Conservation (phyloP, 2,888 invertebrate species). For the Psylliodes chrysocephalus region DNA sequence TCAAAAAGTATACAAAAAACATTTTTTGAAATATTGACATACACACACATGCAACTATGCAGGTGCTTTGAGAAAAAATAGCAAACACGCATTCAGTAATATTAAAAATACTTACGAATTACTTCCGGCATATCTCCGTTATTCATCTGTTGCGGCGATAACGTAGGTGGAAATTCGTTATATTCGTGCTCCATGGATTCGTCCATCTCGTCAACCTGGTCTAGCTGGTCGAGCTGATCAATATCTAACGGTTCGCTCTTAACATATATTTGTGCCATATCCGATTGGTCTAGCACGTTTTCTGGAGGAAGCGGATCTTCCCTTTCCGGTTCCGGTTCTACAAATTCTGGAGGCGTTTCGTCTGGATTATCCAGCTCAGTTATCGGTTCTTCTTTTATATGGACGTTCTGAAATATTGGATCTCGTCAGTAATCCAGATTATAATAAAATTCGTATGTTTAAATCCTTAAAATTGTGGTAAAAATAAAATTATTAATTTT, state of each 20-base stretch:
- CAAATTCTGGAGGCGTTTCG: neutral
- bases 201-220: too few species aligned
- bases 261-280: slow-evolving; percentile 20
- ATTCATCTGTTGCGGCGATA: slow-evolving; percentile 36
- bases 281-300: neutral
- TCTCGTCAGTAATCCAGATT: too few species aligned
- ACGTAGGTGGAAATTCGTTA: slow-evolving; percentile 53
- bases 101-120: neutral
- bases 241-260: slow-evolving; percentile 38
- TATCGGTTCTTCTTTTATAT: slow-evolving; percentile 58
- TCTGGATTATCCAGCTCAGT: slow-evolving; percentile 33
- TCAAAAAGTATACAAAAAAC: too few species aligned
- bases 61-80: neutral
- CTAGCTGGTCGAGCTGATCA: too few species aligned
- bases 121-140: slow-evolving; percentile 5
- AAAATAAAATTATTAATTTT: slow-evolving; percentile 28
- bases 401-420: slow-evolving; percentile 51
- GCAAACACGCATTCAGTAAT: slow-evolving; percentile 14
- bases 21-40: too few species aligned
- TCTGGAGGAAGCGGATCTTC: slow-evolving; percentile 6
- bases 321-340: slow-evolving; percentile 14
- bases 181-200: slow-evolving; percentile 53
- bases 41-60: too few species aligned
- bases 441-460: too few species aligned
- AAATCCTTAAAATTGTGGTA: too few species aligned